These are phyloP conservation scores for Myzus persicae DNA, from an alignment of 1,140 invertebrate species.

Conservation along the genomic window DNA sequence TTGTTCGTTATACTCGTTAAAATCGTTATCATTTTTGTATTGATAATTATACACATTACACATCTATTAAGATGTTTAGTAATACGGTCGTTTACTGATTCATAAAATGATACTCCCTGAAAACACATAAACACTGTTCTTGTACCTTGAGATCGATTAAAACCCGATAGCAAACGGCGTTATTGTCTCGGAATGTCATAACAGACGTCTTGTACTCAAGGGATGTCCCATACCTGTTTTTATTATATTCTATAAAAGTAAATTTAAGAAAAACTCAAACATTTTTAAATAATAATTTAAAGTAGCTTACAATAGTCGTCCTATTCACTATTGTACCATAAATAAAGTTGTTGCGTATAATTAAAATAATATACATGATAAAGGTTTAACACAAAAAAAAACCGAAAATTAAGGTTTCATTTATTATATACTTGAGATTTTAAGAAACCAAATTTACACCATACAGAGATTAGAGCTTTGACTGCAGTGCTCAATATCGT, in stretches of 20 bases:
- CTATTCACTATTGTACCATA: neutral
- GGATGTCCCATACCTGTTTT: neutral
- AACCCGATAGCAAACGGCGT: neutral
- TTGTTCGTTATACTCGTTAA: neutral
- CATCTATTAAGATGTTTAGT: neutral
- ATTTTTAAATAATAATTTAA: neutral
- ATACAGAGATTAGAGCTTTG: neutral
- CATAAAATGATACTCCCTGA: neutral
- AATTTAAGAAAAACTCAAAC: neutral
- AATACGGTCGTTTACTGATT: neutral
- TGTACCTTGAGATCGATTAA: neutral
- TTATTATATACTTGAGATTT: neutral
- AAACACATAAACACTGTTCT: neutral
- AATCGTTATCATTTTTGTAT: neutral
- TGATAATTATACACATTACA: neutral
- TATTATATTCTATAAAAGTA: neutral
- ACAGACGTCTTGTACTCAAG: neutral
- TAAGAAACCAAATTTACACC: neutral
- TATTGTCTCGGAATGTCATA: slow-evolving; percentile 18
- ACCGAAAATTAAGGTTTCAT: neutral
- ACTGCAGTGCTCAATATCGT: no score
- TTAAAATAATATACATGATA: neutral
- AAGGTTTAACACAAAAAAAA: neutral
- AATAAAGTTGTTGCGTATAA: neutral
- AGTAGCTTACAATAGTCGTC: neutral